Conservation (phyloP, 2,113 vertebrate genomes). For the Dicentrarchus labrax region DNA sequence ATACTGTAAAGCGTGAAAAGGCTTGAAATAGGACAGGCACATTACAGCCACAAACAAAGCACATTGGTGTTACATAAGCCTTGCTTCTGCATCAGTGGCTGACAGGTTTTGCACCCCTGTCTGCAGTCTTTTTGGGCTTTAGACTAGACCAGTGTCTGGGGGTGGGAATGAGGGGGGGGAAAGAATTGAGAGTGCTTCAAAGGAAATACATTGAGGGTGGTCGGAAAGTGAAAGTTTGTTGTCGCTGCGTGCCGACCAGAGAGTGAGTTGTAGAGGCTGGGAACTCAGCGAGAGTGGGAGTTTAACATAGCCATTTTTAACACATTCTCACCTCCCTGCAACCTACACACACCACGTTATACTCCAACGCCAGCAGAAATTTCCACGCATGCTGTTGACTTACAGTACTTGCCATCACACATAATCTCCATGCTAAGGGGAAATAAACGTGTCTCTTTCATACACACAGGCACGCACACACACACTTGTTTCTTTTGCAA, state of each 20-base stretch:
- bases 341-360: slow-evolving; percentile 39
- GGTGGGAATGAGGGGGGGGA: not conserved
- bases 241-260: not conserved
- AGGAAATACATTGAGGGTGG: slow-evolving; percentile 38
- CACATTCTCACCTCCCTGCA: slow-evolving; percentile 60
- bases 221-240: slow-evolving; percentile 57
- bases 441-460: slow-evolving; percentile 15
- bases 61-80: slow-evolving; percentile 56
- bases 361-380: slow-evolving; percentile 37
- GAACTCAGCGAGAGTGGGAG: slow-evolving; percentile 61
- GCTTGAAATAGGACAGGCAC: slow-evolving; percentile 31
- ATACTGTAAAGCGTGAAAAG: slow-evolving; percentile 28
- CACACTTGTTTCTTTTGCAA: slow-evolving; percentile 16
- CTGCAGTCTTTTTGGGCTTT: slow-evolving; percentile 25
- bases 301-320: slow-evolving; percentile 41
- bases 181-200: slow-evolving; percentile 20
- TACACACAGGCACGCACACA: not conserved
- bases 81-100: slow-evolving; percentile 60
- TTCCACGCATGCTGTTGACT: slow-evolving; percentile 42
- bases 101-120: slow-evolving; percentile 41
- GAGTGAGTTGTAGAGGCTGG: slow-evolving; percentile 32
- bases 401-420: slow-evolving; percentile 15
- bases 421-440: slow-evolving; percentile 6
- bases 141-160: not conserved
- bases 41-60: slow-evolving; percentile 46